phyloP scores from a whole-genome alignment of 2,888 invertebrate species.

The Drosophila tanythrix region DNA sequence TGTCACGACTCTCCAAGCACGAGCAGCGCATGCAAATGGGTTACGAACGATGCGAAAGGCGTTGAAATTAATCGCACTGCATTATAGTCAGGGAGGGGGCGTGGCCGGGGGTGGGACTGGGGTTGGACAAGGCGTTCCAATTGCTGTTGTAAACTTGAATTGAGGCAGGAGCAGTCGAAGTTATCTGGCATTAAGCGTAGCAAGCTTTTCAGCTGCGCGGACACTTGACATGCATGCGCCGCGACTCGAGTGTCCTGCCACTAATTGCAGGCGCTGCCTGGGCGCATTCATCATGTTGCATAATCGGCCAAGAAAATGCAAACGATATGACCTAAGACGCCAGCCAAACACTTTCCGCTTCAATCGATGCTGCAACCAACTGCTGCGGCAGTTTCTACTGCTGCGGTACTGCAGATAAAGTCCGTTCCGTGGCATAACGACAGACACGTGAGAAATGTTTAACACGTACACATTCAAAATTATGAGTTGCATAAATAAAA shows the following conservation, averaged over 20 bases:
- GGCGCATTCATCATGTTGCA: slow-evolving; percentile 58
- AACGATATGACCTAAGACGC: slow-evolving; percentile 57
- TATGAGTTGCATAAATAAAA: slow-evolving; percentile 21
- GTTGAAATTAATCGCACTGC: slow-evolving; percentile 71
- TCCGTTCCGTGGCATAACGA: slow-evolving; percentile 55
- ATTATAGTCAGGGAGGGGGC: slow-evolving; percentile 35
- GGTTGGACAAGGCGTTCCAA: slow-evolving; percentile 18
- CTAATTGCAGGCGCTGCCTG: slow-evolving; percentile 68
- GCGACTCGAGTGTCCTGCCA: slow-evolving; percentile 36
- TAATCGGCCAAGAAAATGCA: slow-evolving; percentile 68
- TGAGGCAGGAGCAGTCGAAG: slow-evolving; percentile 26
- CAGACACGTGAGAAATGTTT: slow-evolving; percentile 74
- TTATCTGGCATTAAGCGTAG: slow-evolving; percentile 28
- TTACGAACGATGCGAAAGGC: slow-evolving; percentile 52
- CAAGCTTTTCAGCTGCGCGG: slow-evolving; percentile 38
- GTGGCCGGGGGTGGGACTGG: neutral
- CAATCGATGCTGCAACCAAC: slow-evolving; percentile 21
- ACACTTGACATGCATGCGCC: slow-evolving; percentile 47
- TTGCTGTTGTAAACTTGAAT: slow-evolving; percentile 44
- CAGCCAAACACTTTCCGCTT: slow-evolving; percentile 15
- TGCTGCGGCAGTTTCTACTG: slow-evolving; percentile 5
- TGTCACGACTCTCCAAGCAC: slow-evolving; percentile 58
- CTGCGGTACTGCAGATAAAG: slow-evolving; percentile 75
- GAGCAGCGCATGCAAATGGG: slow-evolving; percentile 62
- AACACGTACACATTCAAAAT: slow-evolving; percentile 63